Evolutionary conservation across 1,140 invertebrate species (phyloP).

Genomic region (Drosophila virilis): DNA sequence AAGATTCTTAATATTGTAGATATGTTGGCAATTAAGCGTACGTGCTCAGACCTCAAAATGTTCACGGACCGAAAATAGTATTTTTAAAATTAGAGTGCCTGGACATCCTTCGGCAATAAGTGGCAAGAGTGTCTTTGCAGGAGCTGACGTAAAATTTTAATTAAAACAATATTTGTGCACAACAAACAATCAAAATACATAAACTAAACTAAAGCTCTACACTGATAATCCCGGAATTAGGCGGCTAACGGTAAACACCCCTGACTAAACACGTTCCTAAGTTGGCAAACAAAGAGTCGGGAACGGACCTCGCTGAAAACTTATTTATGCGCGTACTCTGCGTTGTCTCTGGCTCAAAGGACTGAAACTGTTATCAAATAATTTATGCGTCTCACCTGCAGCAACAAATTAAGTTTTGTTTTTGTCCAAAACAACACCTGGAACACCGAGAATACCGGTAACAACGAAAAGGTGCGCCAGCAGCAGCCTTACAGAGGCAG

Average conservation of each 20-base stretch:
- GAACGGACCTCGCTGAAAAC: constrained; percentile 56
- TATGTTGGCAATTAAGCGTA: constrained; percentile 1
- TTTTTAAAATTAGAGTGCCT: constrained; percentile 16
- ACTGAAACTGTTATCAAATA: constrained; percentile 79
- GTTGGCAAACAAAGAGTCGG: constrained; percentile 57
- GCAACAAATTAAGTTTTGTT: constrained; percentile 81
- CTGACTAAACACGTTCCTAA: constrained; percentile 2
- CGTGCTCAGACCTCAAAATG: constrained; percentile 14
- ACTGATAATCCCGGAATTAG: constrained; percentile 72
- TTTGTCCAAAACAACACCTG: constrained; percentile 19
- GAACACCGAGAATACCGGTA: background rate
- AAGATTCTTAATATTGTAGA: background rate
- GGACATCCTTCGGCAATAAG: constrained; percentile 8
- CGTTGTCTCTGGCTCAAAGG: constrained; percentile 15
- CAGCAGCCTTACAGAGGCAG: constrained; percentile 43
- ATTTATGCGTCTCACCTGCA: constrained; percentile 81
- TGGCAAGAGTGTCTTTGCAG: background rate
- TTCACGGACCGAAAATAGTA: constrained; percentile 43
- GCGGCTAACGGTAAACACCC: constrained; percentile 61
- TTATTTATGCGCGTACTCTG: constrained; percentile 62
- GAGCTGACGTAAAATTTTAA: constrained; percentile 37
- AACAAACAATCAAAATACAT: constrained; percentile 57
- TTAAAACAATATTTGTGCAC: constrained; percentile 64
- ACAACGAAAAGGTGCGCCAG: background rate
- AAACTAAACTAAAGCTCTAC: constrained; percentile 53